These are phyloP conservation scores for Gastracanthus pulcherrimus DNA, from an alignment of 2,888 invertebrate species.

Conservation along the genomic window DNA sequence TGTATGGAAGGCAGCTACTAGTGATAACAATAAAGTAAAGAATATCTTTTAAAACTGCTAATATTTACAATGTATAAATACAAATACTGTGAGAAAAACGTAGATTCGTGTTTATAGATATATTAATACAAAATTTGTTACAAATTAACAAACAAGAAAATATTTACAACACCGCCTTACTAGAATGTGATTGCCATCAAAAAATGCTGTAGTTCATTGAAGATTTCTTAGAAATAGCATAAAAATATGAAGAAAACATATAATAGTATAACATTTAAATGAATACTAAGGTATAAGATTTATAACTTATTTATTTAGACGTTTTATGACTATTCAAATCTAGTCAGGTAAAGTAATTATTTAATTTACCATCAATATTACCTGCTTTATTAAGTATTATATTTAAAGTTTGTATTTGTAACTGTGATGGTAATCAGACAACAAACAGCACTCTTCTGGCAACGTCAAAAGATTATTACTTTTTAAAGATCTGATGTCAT, in stretches of 20 bases:
- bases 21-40: slow-evolving; percentile 68
- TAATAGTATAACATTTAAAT: too few species aligned
- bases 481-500: too few species aligned
- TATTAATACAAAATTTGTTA: neutral
- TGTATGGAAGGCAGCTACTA: slow-evolving; percentile 69
- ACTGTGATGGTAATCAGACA: neutral
- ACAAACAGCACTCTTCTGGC: too few species aligned
- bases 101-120: neutral
- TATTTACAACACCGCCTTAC: neutral
- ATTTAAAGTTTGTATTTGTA: neutral
- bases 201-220: neutral
- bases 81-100: neutral
- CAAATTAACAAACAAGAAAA: neutral
- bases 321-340: neutral
- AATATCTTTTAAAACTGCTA: slow-evolving; percentile 55
- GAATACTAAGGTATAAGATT: too few species aligned
- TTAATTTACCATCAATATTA: neutral
- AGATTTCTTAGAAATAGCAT: neutral
- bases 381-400: too few species aligned
- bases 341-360: neutral
- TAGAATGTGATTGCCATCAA: neutral
- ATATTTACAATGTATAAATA: neutral
- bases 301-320: too few species aligned
- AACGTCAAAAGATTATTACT: too few species aligned
- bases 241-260: too few species aligned